Evolutionary conservation across 2,113 vertebrate genomes (phyloP), one percentile per base, ranked within the genome.

Genomic region (Erythrocercus mccallii): DNA sequence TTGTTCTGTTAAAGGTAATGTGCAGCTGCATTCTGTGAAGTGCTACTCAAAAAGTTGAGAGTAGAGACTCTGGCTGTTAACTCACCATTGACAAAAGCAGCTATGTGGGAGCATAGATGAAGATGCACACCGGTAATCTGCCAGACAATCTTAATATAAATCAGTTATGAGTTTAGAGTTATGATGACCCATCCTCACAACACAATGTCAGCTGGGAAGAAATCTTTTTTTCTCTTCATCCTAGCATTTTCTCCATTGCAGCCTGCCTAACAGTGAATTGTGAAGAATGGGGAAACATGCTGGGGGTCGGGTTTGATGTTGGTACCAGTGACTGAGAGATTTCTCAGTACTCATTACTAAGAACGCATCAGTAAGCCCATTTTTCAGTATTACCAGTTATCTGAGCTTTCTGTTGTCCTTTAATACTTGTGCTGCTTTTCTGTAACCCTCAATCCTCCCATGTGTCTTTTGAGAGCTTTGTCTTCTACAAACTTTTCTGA

Each of bases 261-360:
- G 86, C 83, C 94, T 92, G 58, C 72, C 76, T 94, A 58, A 30
- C 72, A 93, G 78, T 76, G 94, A 89, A 25, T 64, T 85, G 33
- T 79, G 90, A 90, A 88, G 92, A 90, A 31, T 51, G 87, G 81
- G 96, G 78, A 89, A 78, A 90, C 30, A 28, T 76, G 65, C 81
- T 68, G 65, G 87, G 90, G 81, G 85, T 90, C 8, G 3, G 88
- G 88, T 72, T 93, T 96, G 87, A 20, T 94, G 61, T 88, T 96
- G 81, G 53, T 90, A 76, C 85, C 78, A 38, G 66, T 79, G 81
- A 65, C 48, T 95, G 87, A 90, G 84, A 90, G 70, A 81, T 61
- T 93, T 93, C 85, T 95, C 93, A 90, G 78, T 94, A 90, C 69
- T 90, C 78, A 69, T 76, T 94, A 53, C 81, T 96, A 90, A 93